Percentiles rank a stretch among this genome's conserved stretches.
Evolutionary conservation across 2,888 invertebrate genomes (phyloP).

Genomic region (Allacma fusca): DNA sequence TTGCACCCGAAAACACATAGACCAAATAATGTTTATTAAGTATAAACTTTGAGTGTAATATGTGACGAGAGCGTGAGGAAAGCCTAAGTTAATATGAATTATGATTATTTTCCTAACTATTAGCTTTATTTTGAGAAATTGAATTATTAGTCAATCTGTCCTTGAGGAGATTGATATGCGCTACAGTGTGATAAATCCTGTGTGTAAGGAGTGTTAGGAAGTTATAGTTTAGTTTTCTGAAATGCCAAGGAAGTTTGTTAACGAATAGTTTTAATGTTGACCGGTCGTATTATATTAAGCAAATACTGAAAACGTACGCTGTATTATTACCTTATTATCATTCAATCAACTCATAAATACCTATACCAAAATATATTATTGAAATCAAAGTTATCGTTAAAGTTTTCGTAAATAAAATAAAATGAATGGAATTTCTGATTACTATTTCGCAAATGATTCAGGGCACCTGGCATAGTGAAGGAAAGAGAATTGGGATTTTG

Average conservation of each 20-base stretch:
- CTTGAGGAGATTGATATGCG: constrained; percentile 2
- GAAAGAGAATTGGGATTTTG: background rate
- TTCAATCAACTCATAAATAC: background rate
- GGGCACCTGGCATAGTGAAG: no score
- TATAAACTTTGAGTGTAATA: background rate
- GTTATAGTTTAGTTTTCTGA: background rate
- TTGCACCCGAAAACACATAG: background rate
- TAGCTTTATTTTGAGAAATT: no score
- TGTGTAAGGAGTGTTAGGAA: background rate
- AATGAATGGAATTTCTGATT: no score
- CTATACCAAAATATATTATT: constrained; percentile 1
- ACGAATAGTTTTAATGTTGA: constrained; percentile 4
- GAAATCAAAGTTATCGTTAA: background rate
- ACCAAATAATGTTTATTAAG: background rate
- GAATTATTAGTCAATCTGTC: no score
- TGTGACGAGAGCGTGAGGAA: no score
- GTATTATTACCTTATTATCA: constrained; percentile 9
- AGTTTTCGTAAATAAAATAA: no score
- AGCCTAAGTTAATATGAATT: no score
- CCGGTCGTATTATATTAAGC: constrained; percentile 13
- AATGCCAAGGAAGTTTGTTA: constrained; percentile 14
- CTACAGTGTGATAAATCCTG: constrained; percentile 19
- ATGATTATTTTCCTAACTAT: no score
- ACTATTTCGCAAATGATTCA: no score
- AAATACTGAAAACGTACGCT: background rate